Base-by-base conservation (phyloP, 1,140 invertebrate genomes). In the Brachionus sp. region DNA sequence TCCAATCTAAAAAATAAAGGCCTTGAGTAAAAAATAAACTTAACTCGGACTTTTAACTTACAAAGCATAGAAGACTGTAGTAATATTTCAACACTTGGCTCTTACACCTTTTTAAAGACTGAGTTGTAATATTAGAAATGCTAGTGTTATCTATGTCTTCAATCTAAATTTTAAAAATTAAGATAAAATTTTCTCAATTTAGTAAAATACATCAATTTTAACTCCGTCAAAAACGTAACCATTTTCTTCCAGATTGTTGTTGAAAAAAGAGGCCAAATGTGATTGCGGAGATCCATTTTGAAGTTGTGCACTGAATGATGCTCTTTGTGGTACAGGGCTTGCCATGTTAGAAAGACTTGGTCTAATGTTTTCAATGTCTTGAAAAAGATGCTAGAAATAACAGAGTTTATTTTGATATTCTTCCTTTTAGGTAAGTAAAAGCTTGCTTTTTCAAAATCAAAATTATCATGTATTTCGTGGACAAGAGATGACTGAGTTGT, bases 1-100 rank as follows among this genome's bases (percentile, higher is more conserved):
- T 3, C 87, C 87, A 85, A 88, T 87, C 87, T 88, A 83, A 64
- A 85, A 84, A 35, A 37, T 75, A 77, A 66, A 44, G 4, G 33
- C 3, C 19, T 53, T 46, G n/a, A 53, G 19, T 25, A 33, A 39
- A 78, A 19, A 6, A 13, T 57, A n/a, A 5, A 42, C 35, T 66
- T 33, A 46, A 12, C 33, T 66, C 10, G 12, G 5, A 10, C 0
- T 7, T 46, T 16, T 7, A 10, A 70, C 66, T 39, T 85, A 88
- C 87, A 85, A 88, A 86, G 77, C 86, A 85, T 12, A 88, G 85
- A 2, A 88, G 84, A 66, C 78, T 85, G 85, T 86, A 86, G 84
- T 88, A 88, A 6, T 87, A 86, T 39, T 86, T 84, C 4, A 88
- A 44, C 0, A 88, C 86, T 66, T 86, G 86, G 46, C 84, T 82